Evolutionary conservation across 2,888 invertebrate genomes (phyloP).

Genomic region (Scrobipalpa atriplicella): DNA sequence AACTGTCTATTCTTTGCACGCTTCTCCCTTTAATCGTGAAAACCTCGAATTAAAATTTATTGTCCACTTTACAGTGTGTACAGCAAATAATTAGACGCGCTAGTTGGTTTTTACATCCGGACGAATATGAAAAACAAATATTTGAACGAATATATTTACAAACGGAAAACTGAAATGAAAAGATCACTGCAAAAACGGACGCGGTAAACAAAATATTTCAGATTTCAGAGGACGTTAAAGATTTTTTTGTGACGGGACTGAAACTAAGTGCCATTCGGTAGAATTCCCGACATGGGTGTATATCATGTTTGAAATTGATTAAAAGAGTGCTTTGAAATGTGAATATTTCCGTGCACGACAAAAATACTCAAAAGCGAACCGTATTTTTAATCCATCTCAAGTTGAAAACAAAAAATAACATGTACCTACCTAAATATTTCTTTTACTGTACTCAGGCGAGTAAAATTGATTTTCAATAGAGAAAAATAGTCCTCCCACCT

Average conservation of each 20-base stretch:
- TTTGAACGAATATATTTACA: not conserved
- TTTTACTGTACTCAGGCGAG: too few relatives aligned
- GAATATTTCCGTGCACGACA: too few relatives aligned
- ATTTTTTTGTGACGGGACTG: not conserved
- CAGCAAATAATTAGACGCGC: constrained; percentile 38
- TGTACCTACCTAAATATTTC: too few relatives aligned
- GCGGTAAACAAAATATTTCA: constrained; percentile 4
- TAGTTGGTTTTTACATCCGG: constrained; percentile 24
- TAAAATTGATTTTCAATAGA: too few relatives aligned
- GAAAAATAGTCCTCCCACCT: too few relatives aligned
- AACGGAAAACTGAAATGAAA: constrained; percentile 8
- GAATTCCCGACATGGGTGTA: not conserved
- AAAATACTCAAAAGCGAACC: too few relatives aligned
- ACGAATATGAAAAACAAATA: not conserved
- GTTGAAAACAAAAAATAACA: too few relatives aligned
- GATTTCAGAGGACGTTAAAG: not conserved
- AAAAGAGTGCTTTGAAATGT: not conserved
- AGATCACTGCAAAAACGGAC: not conserved
- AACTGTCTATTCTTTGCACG: constrained; percentile 41
- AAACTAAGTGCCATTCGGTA: constrained; percentile 2
- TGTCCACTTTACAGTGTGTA: constrained; percentile 40
- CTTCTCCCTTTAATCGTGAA: constrained; percentile 35
- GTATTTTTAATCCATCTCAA: too few relatives aligned
- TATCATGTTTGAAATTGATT: constrained; percentile 5
- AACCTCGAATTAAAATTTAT: constrained; percentile 48